Evolutionary conservation across 2,888 invertebrate species (phyloP), one percentile per base, ranked within the genome.

Genomic region (Metallyticus violacea): DNA sequence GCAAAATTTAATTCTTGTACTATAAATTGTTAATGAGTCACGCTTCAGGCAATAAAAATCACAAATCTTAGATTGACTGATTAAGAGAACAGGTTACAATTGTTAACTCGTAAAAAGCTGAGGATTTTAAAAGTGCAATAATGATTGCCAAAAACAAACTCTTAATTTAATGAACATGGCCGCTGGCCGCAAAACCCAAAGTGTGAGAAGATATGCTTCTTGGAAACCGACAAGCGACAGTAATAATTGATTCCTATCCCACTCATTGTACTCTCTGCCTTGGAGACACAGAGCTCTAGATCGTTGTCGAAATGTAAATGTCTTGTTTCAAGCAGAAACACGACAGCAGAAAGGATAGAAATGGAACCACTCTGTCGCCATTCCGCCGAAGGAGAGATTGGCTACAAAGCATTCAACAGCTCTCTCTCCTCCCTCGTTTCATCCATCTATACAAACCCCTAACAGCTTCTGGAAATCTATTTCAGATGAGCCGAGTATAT

Each of bases 381-480:
- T 25, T 22, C 40, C 26, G 81, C 22, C 26, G 79, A 27, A 27
- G 27, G 28, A 27, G 26, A 26, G 28, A 27, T 28, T 22, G 26
- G 40, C 30, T 29, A 40, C 40, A 7, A 76, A 77, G 83, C 28
- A 83, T 77, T 77, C 76, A 83, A 83, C 77, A 77, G 28, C 76
- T 28, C 77, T 83, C 77, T 83, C 77, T 77, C 77, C 25, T 25
- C 77, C 28, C 25, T 81, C 81, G 81, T 83, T 27, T 83, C 83
- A 77, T 77, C 77, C 77, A 25, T 83, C 77, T 83, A 83, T 77
- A 83, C 27, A 83, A 82, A 77, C 83, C 6, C 77, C 77, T 27
- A n/a, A 77, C 76, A 28, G 77, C 28, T 83, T 83, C 62, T n/a
- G 29, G 83, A 83, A 83, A 83, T 83, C 83, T 83, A 77, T 83